A percentile compares a stretch with the other conserved stretches of the same genome.
Conservation (phyloP, 2,888 invertebrate species). For the Nemurella pictetii region DNA sequence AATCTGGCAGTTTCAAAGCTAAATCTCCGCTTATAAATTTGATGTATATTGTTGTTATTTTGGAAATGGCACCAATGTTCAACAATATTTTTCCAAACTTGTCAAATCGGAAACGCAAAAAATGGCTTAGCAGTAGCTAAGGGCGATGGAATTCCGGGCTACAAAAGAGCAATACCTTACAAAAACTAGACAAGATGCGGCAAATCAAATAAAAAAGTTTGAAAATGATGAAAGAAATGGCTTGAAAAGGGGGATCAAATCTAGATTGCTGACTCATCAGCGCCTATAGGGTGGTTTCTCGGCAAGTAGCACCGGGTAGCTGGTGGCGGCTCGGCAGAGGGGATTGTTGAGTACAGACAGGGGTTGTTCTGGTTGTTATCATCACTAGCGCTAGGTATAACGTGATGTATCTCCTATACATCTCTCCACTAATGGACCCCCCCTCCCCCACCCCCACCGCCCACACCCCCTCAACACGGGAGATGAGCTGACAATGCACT, state of each 20-base stretch:
- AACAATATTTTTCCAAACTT: too few species aligned
- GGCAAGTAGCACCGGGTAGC: background rate
- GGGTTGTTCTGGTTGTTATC: background rate
- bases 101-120: too few species aligned
- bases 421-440: slow-evolving; percentile 34
- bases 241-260: slow-evolving; percentile 32
- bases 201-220: background rate
- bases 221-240: slow-evolving; percentile 15
- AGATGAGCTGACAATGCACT: slow-evolving; percentile 33
- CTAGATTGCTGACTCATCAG: slow-evolving; percentile 34
- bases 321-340: background rate
- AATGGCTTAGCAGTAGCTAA: background rate
- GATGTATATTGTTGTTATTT: too few species aligned
- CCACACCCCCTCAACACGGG: background rate
- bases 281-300: background rate
- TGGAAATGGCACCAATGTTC: too few species aligned
- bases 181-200: background rate
- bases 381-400: slow-evolving; percentile 12
- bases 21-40: too few species aligned
- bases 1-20: too few species aligned
- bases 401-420: slow-evolving; percentile 36
- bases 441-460: slow-evolving; percentile 6
- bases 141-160: background rate
- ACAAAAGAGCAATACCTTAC: background rate
- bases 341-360: background rate